Evolutionary conservation across 2,797 vertebrate species (phyloP).

Genomic region (Arvicola amphibius): DNA sequence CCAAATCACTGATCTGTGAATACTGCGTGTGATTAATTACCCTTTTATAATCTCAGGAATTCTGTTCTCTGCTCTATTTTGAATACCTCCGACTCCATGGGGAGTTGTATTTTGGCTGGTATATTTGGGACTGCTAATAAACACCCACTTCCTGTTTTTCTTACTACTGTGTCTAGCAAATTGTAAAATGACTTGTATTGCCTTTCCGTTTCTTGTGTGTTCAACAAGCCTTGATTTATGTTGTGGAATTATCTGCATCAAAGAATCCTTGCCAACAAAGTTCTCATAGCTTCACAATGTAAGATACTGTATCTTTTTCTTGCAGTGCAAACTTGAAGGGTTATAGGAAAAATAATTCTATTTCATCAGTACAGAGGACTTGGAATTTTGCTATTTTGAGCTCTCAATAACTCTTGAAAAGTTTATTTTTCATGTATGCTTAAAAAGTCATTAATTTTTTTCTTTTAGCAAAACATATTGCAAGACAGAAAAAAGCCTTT

Average conservation of each 20-base stretch:
- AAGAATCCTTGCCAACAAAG: slow-evolving; percentile 78
- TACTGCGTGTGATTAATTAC: slow-evolving; percentile 89
- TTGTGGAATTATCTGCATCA: slow-evolving; percentile 68
- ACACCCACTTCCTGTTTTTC: slow-evolving; percentile 90
- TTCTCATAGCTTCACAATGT: slow-evolving; percentile 83
- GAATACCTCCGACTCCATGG: slow-evolving; percentile 88
- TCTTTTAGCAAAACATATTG: slow-evolving; percentile 48
- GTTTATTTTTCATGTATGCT: slow-evolving; percentile 63
- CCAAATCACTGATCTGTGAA: slow-evolving; percentile 89
- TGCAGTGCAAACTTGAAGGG: slow-evolving; percentile 49
- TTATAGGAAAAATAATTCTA: slow-evolving; percentile 69
- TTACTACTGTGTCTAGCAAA: slow-evolving; percentile 88
- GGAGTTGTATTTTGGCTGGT: slow-evolving; percentile 90
- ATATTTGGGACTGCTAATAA: slow-evolving; percentile 90
- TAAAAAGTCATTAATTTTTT: slow-evolving; percentile 55
- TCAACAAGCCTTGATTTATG: slow-evolving; percentile 76
- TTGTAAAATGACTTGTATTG: slow-evolving; percentile 85
- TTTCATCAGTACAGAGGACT: slow-evolving; percentile 75
- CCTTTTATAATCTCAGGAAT: slow-evolving; percentile 90
- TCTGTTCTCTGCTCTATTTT: slow-evolving; percentile 87
- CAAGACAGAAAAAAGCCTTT: slow-evolving; percentile 12
- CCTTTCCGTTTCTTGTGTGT: slow-evolving; percentile 79
- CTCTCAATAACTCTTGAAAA: slow-evolving; percentile 55
- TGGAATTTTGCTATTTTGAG: slow-evolving; percentile 61
- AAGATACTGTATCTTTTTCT: slow-evolving; percentile 75